Base-by-base conservation (phyloP, 2,888 invertebrate species). In the Perizoma affinitatum region DNA sequence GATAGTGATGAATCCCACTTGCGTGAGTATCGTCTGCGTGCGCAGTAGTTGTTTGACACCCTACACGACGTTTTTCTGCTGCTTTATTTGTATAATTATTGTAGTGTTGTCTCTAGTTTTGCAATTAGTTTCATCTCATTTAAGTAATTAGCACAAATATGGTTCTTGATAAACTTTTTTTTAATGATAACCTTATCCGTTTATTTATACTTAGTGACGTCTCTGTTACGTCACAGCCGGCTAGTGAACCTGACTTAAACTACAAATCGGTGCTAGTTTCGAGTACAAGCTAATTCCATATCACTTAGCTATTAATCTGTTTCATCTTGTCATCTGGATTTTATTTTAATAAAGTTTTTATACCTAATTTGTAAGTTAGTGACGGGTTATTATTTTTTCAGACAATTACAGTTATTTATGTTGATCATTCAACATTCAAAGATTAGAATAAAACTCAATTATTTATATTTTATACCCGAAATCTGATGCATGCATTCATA, bases 181-280 rank as follows among this genome's bases (percentile, higher is more conserved):
- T 22, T 22, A 3, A 38, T 5, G 11, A 0, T 22, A 44, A 9
- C 34, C 4, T 73, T 74, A 77, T 76, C 77, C 52, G 41, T 63
- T 58, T 43, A 4, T 58, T 45, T 55, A 63, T 22, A 62, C 53
- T 50, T 42, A 53, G 56, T 71, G 74, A 78, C 79, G 76, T 69
- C 65, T 48, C 61, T 65, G 43, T 63, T 57, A 74, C 79, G 80
- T 80, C 79, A 80, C 66, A 53, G 52, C 60, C 65, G 75, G 73
- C 63, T 80, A 72, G 77, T 79, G 77, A 81, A 81, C 78, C 70
- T 73, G 59, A 59, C 74, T 70, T 78, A 67, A 73, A 54, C 64
- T 67, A 69, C 72, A 74, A 74, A 77, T 75, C 58, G 54, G 42
- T 56, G 59, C 35, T 59, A 62, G 58, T 67, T 66, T 70, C 67